Evolutionary conservation across 2,113 vertebrate species (phyloP).

Genomic region (Emberiza fucata): DNA sequence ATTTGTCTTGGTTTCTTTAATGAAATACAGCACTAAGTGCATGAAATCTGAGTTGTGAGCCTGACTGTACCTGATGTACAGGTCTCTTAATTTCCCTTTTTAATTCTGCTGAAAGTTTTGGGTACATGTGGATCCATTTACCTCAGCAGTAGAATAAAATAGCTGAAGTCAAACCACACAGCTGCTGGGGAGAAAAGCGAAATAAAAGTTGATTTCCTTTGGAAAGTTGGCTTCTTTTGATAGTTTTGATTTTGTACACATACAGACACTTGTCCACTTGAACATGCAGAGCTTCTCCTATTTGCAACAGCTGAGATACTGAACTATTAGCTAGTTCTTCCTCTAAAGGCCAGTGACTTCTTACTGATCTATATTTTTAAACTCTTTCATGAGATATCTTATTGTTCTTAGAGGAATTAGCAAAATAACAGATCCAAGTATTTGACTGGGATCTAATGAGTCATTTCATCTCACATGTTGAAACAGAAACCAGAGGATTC

Average conservation of each 20-base stretch:
- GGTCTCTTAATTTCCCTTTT: background rate
- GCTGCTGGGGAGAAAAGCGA: background rate
- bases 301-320: background rate
- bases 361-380: background rate
- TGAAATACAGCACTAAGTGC: background rate
- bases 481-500: background rate
- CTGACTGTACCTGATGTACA: background rate
- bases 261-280: background rate
- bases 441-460: background rate
- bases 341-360: background rate
- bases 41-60: background rate
- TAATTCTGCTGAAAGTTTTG: background rate
- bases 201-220: background rate
- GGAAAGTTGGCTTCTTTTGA: background rate
- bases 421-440: background rate
- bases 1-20: background rate
- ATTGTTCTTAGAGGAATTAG: background rate
- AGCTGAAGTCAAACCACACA: background rate
- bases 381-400: background rate
- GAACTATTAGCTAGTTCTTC: background rate
- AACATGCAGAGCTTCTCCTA: background rate
- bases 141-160: background rate
- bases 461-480: background rate
- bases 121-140: background rate
- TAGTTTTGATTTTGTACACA: background rate